These are phyloP conservation scores for Lasaia peninsularis DNA, from an alignment of 1,140 invertebrate species.

Conservation along the genomic window DNA sequence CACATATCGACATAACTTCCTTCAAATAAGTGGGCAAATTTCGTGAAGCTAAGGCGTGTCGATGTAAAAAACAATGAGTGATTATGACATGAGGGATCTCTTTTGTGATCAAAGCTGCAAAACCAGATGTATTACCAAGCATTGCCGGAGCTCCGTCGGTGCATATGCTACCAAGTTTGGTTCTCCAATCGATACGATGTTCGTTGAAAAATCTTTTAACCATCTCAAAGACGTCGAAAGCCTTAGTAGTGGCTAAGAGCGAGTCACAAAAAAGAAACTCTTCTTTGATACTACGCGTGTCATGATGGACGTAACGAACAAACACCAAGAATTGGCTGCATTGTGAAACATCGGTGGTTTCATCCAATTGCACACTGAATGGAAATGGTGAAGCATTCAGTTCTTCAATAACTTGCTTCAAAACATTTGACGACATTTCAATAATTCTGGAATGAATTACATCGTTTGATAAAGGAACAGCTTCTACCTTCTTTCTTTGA, in stretches of 20 bases:
- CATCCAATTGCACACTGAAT: conserved; percentile 17
- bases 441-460: conserved; percentile 15
- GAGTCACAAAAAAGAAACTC: conserved; percentile 19
- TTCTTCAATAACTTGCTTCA: conserved; percentile 6
- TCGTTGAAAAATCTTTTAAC: conserved; percentile 12
- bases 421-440: conserved; percentile 24
- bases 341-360: conserved; percentile 16
- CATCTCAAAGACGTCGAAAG: conserved; percentile 11
- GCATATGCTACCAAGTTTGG: conserved; percentile 10
- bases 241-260: conserved; percentile 9
- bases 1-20: conserved; percentile 17
- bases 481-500: conserved; percentile 23
- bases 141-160: conserved; percentile 20
- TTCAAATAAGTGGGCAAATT: conserved; percentile 16
- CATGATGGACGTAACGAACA: conserved; percentile 2
- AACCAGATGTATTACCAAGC: conserved; percentile 18
- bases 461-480: conserved; percentile 24
- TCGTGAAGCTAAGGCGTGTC: conserved; percentile 19
- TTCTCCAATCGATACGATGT: conserved; percentile 8
- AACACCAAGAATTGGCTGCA: conserved; percentile 15
- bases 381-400: conserved; percentile 6
- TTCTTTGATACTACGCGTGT: conserved; percentile 20
- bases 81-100: conserved; percentile 5
- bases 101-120: conserved; percentile 14
- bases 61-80: conserved; percentile 17